Evolutionary conservation across 2,113 vertebrate species (phyloP), one percentile per base, ranked within the genome.

Genomic region (Anarrhichthys ocellatus): DNA sequence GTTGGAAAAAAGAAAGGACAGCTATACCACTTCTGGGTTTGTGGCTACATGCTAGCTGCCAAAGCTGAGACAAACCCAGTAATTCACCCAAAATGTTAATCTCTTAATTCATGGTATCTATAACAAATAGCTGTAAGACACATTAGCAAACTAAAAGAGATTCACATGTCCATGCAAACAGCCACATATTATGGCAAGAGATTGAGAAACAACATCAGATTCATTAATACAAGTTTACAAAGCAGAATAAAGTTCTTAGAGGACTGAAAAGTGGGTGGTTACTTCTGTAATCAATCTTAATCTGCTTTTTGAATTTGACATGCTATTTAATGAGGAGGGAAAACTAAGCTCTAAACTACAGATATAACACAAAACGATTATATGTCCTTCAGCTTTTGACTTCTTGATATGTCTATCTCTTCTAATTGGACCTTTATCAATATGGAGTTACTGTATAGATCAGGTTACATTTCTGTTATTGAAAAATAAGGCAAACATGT

Each of bases 1-100:
- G 91, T 91, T 81, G 94, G 94, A 95, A 96, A 96, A 96, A 94
- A 93, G 87, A 90, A 86, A 92, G 75, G 86, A 84, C 76, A 88
- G 87, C 84, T 82, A 80, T 83, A 81, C 83, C 59, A 84, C 84
- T 88, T 82, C 71, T 64, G 84, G 92, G 83, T 94, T 91, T 93
- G 94, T 87, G 94, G 94, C 91, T 79, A 24, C 59, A 79, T 32
- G 22, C 63, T 38, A 73, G 78, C 88, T 95, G 92, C 95, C 93
- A 95, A 92, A 73, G 73, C 89, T 75, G 70, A 94, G 89, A 92
- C 92, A 88, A 89, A 92, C 92, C 91, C 85, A 90, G 92, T 89
- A 94, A 94, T 94, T 94, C 89, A 67, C 82, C 82, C 76, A 91
- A 92, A 89, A 91, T 72, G 72, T 93, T 62, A 92, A 88, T 86